A percentile compares a stretch with the other conserved stretches of the same genome.
phyloP scores from a whole-genome alignment of 1,140 invertebrate genomes.

The Zeugodacus cucurbitae region DNA sequence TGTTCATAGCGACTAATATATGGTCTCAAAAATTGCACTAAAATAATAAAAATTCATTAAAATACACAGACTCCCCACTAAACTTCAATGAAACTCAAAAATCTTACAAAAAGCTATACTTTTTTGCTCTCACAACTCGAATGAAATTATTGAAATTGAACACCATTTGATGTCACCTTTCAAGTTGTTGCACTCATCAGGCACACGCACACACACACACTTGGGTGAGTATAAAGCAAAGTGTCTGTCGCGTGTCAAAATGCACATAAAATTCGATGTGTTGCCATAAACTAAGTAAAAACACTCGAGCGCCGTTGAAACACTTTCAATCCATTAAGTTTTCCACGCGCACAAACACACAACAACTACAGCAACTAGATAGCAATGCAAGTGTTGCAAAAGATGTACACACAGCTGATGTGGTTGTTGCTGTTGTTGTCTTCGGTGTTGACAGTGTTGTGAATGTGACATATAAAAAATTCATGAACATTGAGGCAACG shows the following conservation, averaged over 20 bases:
- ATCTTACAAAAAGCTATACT: too few relatives aligned
- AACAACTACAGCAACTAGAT: background rate
- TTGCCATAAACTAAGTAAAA: conserved; percentile 36
- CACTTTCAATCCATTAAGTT: conserved; percentile 33
- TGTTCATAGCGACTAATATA: too few relatives aligned
- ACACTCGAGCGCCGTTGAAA: conserved; percentile 15
- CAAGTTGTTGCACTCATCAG: background rate
- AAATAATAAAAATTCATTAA: too few relatives aligned
- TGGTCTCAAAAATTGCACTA: too few relatives aligned
- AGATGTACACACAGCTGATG: too few relatives aligned
- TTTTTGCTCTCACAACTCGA: too few relatives aligned
- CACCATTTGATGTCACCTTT: background rate
- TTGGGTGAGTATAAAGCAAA: background rate
- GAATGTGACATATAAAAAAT: conserved; percentile 32
- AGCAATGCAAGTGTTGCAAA: background rate
- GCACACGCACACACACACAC: background rate
- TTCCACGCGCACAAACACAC: background rate
- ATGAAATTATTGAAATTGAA: background rate
- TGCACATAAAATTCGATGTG: conserved; percentile 27
- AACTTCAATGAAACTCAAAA: too few relatives aligned
- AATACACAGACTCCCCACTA: too few relatives aligned
- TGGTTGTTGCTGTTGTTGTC: background rate
- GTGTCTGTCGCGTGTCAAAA: background rate
- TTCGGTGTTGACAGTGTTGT: background rate
- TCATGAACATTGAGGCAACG: background rate